Conservation (phyloP, 2,888 invertebrate species). For the Brenthis ino region DNA sequence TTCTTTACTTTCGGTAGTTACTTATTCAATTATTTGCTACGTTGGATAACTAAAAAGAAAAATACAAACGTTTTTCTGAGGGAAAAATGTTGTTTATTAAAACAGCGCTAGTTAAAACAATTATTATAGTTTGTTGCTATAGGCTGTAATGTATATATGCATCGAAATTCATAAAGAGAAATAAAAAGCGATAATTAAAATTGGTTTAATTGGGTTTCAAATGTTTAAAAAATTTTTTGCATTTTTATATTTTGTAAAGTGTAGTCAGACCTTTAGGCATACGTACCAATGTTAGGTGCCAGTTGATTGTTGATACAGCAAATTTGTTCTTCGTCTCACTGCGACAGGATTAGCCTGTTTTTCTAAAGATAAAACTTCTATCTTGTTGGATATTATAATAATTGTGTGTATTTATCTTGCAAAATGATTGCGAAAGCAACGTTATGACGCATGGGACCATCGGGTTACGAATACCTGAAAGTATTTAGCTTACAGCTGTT, state of each 20-base stretch:
- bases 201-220: not conserved
- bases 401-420: conserved; percentile 55
- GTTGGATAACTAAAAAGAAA: no score
- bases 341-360: conserved; percentile 75
- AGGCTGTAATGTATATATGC: no score
- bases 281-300: conserved; percentile 69
- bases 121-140: no score
- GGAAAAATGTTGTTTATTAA: no score
- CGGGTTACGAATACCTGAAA: conserved; percentile 23
- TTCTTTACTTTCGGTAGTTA: no score
- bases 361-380: conserved; percentile 74
- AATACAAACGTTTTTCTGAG: no score
- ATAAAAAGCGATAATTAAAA: no score
- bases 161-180: no score
- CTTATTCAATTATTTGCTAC: no score
- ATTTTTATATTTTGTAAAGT: conserved; percentile 34
- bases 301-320: conserved; percentile 75
- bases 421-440: conserved; percentile 47
- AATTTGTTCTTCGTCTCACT: conserved; percentile 76
- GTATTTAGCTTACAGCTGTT: conserved; percentile 16
- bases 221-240: not conserved
- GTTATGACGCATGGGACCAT: conserved; percentile 34
- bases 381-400: conserved; percentile 57
- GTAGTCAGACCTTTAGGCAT: conserved; percentile 53
- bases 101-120: no score